These are phyloP conservation scores for Anastrepha ludens DNA, from an alignment of 1,140 invertebrate species.

Conservation along the genomic window DNA sequence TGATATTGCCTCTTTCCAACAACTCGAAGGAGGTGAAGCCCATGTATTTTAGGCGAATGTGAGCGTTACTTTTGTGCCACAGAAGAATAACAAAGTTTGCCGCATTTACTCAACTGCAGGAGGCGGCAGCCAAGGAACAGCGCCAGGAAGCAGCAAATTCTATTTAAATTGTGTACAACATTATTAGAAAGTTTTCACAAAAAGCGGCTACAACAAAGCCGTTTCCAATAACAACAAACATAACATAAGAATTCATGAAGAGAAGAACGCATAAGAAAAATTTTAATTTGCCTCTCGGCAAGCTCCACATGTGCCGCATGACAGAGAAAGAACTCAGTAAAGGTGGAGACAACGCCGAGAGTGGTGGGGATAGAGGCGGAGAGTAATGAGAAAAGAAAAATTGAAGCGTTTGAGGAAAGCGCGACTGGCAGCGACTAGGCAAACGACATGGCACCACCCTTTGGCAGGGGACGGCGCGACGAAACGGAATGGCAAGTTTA, in stretches of 20 bases:
- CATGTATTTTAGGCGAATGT: background rate
- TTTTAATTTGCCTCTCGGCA: constrained; percentile 72
- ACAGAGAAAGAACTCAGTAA: background rate
- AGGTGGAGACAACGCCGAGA: background rate
- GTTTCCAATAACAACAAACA: constrained; percentile 23
- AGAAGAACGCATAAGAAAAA: constrained; percentile 70
- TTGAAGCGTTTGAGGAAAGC: constrained; percentile 20
- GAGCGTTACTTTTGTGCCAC: constrained; percentile 41
- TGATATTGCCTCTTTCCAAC: background rate
- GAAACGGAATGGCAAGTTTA: background rate
- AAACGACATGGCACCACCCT: background rate
- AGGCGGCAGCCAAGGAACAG: background rate
- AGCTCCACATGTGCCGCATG: constrained; percentile 30
- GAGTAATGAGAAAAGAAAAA: constrained; percentile 12
- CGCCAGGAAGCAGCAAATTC: constrained; percentile 66
- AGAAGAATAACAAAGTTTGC: constrained; percentile 32
- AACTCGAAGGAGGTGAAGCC: background rate
- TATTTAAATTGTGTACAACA: constrained; percentile 74
- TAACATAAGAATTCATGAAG: constrained; percentile 60
- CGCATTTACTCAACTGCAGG: constrained; percentile 7
- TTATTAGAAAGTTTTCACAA: constrained; percentile 73
- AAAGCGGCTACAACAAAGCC: constrained; percentile 60
- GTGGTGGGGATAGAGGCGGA: background rate
- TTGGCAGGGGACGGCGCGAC: background rate
- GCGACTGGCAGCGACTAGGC: background rate